These are phyloP conservation scores for Rhynchonema sp. DNA, from an alignment of 2,888 invertebrate genomes.

Conservation along the genomic window DNA sequence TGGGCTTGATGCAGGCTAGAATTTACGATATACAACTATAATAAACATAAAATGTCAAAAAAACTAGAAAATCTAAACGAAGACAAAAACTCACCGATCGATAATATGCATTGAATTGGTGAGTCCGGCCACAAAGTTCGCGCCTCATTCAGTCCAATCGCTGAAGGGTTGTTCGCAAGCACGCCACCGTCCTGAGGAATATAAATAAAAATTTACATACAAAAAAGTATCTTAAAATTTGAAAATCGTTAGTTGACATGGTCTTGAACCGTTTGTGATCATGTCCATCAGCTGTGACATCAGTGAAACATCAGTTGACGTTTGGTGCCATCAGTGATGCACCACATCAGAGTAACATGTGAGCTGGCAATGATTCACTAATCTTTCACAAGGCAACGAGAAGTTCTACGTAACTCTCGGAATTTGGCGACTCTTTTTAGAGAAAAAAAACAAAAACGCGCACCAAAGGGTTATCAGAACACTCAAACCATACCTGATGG, in stretches of 20 bases:
- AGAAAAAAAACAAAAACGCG: neutral
- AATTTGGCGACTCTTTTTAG: too few species aligned
- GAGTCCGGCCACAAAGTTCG: constrained; percentile 57
- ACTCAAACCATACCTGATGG: neutral
- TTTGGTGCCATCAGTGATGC: too few species aligned
- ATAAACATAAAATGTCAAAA: neutral
- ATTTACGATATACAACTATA: too few species aligned
- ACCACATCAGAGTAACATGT: neutral
- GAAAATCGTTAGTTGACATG: neutral
- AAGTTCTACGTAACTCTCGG: too few species aligned
- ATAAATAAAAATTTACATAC: neutral
- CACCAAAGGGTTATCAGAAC: neutral
- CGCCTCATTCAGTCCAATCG: constrained; percentile 68
- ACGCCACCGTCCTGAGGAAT: constrained; percentile 53
- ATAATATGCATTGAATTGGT: constrained; percentile 55
- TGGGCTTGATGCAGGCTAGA: too few species aligned
- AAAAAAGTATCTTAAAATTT: neutral
- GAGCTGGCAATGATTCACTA: too few species aligned
- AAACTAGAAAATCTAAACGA: neutral
- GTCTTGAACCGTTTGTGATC: too few species aligned
- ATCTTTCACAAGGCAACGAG: too few species aligned
- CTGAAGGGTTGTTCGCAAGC: constrained; percentile 67
- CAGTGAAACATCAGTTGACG: too few species aligned
- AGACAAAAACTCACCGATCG: constrained; percentile 53
- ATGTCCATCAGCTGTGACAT: too few species aligned